Conservation (phyloP, 2,113 vertebrate species). For the Dicaeum eximium region DNA sequence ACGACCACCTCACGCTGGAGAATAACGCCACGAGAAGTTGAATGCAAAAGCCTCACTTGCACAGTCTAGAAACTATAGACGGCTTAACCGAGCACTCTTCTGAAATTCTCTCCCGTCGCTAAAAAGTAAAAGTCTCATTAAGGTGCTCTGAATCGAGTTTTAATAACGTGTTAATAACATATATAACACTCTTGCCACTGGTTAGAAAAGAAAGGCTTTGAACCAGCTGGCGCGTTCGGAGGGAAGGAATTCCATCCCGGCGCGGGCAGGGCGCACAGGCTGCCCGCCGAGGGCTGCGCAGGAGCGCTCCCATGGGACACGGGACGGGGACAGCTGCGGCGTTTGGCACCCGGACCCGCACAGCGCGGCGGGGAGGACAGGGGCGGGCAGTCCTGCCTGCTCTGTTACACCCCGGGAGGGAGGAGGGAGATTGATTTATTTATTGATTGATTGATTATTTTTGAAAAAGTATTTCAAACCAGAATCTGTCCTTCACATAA, state of each 20-base stretch:
- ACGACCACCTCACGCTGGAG: not conserved
- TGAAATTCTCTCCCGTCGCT: not conserved
- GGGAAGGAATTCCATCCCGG: not conserved
- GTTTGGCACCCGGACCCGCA: not conserved
- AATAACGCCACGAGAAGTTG: not conserved
- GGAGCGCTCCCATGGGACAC: not conserved
- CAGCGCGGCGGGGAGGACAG: not conserved
- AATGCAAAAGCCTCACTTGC: not conserved
- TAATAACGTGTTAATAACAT: constrained; percentile 46
- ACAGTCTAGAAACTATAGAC: not conserved
- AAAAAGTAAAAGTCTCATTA: constrained; percentile 7
- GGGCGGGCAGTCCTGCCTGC: not conserved
- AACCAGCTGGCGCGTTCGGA: not conserved
- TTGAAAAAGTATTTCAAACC: not conserved
- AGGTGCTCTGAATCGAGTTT: constrained; percentile 16
- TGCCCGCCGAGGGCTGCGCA: not conserved
- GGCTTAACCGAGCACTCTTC: not conserved
- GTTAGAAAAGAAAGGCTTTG: not conserved
- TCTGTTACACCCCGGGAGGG: too few species aligned
- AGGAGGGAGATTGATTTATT: too few species aligned
- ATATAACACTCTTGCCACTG: not conserved
- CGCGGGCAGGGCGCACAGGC: not conserved
- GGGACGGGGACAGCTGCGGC: not conserved
- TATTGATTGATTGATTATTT: not conserved
- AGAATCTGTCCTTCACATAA: not conserved